A percentile compares a stretch with the other conserved stretches of the same genome.
Evolutionary conservation across 2,797 vertebrate genomes (phyloP).

Genomic region (Orientallactaga sibirica): DNA sequence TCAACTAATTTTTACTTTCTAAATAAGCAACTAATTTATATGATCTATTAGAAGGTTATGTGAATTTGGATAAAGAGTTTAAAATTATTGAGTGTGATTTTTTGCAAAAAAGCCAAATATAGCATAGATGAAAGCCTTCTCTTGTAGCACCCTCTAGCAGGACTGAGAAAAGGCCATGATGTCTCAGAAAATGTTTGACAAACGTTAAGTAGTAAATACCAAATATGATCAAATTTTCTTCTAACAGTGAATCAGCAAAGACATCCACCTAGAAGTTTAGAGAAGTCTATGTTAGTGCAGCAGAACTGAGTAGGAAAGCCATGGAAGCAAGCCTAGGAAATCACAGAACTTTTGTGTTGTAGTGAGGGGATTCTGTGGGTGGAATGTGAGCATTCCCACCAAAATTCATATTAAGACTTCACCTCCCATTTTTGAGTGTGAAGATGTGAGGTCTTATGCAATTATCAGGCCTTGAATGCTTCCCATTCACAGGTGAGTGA

Average conservation of each 20-base stretch:
- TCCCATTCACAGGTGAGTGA: background rate
- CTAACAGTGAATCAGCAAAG: background rate
- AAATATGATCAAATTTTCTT: background rate
- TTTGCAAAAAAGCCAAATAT: background rate
- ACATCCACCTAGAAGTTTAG: background rate
- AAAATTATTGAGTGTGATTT: background rate
- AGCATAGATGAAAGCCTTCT: background rate
- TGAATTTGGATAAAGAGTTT: background rate
- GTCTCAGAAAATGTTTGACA: background rate
- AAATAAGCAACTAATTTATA: background rate
- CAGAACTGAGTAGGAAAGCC: background rate
- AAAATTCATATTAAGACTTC: too few species aligned
- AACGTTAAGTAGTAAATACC: background rate
- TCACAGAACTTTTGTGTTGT: background rate
- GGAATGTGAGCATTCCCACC: background rate
- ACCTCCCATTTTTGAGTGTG: too few species aligned
- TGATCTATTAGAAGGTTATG: background rate
- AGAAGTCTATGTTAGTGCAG: background rate
- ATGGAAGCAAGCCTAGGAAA: background rate
- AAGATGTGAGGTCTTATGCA: background rate
- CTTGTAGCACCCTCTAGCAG: background rate
- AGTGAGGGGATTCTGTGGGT: rapidly evolving
- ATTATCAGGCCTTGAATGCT: background rate
- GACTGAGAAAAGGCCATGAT: background rate
- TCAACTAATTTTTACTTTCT: background rate